Evolutionary conservation across 2,113 vertebrate species (phyloP).

Genomic region (Microcebus murinus): DNA sequence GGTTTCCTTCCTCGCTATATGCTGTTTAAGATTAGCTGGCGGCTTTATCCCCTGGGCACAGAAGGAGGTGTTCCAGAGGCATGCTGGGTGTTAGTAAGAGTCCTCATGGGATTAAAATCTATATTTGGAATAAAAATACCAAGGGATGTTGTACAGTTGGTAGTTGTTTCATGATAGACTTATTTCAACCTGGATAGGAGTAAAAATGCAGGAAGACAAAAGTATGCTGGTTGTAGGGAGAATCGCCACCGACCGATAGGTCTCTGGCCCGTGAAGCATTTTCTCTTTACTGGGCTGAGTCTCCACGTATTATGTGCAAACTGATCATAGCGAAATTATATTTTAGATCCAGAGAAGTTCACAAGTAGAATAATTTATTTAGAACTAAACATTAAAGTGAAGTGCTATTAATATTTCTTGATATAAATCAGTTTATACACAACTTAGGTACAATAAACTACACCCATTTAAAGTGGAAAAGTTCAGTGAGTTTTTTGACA

Average conservation of each 20-base stretch:
- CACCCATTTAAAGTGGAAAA: conserved; percentile 17
- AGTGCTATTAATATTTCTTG: conserved; percentile 43
- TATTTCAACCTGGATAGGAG: conserved; percentile 22
- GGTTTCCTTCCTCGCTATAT: neutral
- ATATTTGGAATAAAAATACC: conserved; percentile 28
- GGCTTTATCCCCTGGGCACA: neutral
- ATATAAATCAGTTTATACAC: neutral
- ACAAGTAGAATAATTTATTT: conserved; percentile 28
- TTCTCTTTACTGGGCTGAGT: accelerated
- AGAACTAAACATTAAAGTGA: neutral
- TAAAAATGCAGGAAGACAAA: conserved; percentile 37
- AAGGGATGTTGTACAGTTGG: conserved; percentile 25
- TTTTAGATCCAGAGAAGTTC: neutral
- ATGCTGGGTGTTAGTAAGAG: neutral
- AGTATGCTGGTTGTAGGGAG: neutral
- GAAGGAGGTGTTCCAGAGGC: conserved; percentile 39
- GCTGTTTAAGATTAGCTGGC: neutral
- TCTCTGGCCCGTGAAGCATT: neutral
- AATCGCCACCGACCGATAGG: neutral
- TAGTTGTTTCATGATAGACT: neutral
- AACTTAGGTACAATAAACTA: neutral
- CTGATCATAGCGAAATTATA: neutral
- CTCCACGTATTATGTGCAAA: neutral
- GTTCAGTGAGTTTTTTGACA: neutral
- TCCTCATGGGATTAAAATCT: conserved; percentile 19